phyloP scores from a whole-genome alignment of 2,797 vertebrate genomes.

The Austrolebias charrua region DNA sequence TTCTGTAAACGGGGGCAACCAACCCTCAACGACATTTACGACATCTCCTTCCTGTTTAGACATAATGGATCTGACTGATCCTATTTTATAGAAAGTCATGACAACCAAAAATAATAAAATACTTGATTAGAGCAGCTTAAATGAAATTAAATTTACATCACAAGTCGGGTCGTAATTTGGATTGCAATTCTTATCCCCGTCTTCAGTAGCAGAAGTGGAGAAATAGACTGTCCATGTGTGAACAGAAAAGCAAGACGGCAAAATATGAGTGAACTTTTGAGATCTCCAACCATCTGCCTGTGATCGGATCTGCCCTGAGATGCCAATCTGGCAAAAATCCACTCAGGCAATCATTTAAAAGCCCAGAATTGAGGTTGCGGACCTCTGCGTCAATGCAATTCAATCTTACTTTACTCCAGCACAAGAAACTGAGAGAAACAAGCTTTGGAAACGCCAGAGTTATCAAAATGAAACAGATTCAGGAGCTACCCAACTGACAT shows the following conservation, averaged over 20 bases:
- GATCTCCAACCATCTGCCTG: slow-evolving; percentile 41
- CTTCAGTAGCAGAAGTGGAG: neutral
- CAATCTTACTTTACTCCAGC: slow-evolving; percentile 37
- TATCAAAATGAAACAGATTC: slow-evolving; percentile 49
- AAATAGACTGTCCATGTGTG: neutral
- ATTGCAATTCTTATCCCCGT: neutral
- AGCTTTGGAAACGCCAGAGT: slow-evolving; percentile 32
- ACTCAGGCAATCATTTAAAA: slow-evolving; percentile 64
- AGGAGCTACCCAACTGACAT: slow-evolving; percentile 7
- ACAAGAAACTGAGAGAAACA: neutral
- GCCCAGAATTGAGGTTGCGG: slow-evolving; percentile 61
- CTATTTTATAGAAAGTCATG: too few relatives aligned
- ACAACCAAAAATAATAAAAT: too few relatives aligned
- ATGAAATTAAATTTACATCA: too few relatives aligned
- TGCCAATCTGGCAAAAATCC: slow-evolving; percentile 51
- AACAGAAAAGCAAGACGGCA: slow-evolving; percentile 13
- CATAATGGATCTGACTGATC: neutral
- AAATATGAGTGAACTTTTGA: slow-evolving; percentile 40
- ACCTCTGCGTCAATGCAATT: slow-evolving; percentile 56
- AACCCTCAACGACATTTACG: too few relatives aligned
- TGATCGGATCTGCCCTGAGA: slow-evolving; percentile 45
- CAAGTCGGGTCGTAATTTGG: neutral
- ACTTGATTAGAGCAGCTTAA: too few relatives aligned
- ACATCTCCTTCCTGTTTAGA: neutral
- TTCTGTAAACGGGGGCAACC: neutral